Conservation (phyloP, 92 coral and sea anemone genomes). For the Blastomussa wellsi region DNA sequence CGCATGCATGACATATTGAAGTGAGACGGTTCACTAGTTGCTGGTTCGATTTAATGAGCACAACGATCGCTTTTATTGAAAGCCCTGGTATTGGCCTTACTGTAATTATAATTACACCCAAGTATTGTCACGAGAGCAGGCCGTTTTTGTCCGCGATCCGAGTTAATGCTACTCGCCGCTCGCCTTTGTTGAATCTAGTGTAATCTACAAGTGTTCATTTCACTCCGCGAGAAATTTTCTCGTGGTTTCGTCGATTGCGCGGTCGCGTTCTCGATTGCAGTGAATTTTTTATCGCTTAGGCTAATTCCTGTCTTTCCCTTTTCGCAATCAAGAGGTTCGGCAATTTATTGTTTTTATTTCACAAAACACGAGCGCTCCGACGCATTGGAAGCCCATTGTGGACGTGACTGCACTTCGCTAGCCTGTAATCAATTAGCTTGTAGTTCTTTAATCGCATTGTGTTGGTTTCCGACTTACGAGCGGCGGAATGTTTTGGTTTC, state of each 20-base stretch:
- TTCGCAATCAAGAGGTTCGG: background rate
- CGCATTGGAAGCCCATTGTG: constrained; percentile 7
- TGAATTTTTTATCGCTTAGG: background rate
- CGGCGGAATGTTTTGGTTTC: constrained; percentile 33
- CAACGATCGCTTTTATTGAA: constrained; percentile 80
- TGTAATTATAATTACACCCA: constrained; percentile 76
- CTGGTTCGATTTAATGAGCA: constrained; percentile 90
- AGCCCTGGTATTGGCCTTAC: constrained; percentile 66
- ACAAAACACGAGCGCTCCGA: background rate
- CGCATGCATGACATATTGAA: constrained; percentile 65
- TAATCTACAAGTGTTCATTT: constrained; percentile 28
- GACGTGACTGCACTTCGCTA: constrained; percentile 54
- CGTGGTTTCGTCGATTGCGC: constrained; percentile 10
- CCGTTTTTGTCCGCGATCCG: constrained; percentile 24
- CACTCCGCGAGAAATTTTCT: constrained; percentile 18
- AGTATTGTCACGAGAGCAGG: constrained; percentile 71
- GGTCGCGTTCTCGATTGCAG: constrained; percentile 2
- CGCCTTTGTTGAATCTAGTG: constrained; percentile 22
- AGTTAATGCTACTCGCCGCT: constrained; percentile 9
- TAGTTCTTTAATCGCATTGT: constrained; percentile 59
- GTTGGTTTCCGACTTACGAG: constrained; percentile 51
- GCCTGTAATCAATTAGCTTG: constrained; percentile 75
- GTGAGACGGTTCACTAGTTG: constrained; percentile 71
- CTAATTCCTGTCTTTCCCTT: constrained; percentile 21
- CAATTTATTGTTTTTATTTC: constrained; percentile 21